Base-by-base conservation (phyloP, 2,797 vertebrate genomes). In the Harpagifer antarcticus region DNA sequence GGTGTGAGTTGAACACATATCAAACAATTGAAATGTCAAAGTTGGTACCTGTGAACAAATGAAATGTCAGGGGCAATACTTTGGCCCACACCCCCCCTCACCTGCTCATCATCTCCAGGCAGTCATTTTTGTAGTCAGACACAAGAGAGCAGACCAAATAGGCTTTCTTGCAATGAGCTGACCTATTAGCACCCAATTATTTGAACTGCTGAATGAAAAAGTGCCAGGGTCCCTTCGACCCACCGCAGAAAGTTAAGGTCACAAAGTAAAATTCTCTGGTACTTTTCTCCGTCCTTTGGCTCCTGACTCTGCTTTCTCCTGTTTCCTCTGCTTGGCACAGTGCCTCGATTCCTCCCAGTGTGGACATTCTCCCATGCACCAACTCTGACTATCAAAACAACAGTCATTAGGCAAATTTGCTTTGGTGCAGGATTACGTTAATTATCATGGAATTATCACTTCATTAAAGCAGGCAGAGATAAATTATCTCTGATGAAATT, bases 381-480 rank as follows among this genome's bases (percentile, higher is more conserved):
- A 72, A 89, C 89, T 92, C 90, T 53, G 81, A 90, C 91, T 92
- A 92, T 93, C 91, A 94, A 94, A 95, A 95, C 93, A 94, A 92
- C 91, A 92, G 93, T 93, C 92, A 95, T 95, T 94, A 94, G 91
- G 92, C 92, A 95, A 93, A 94, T 95, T 94, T 94, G 92, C 93
- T 93, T 94, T 94, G 92, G 91, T 93, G 91, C 92, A 91, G 92
- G 93, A 94, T 95, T 94, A 94, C 81, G 89, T 94, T 94, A 94
- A 95, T 95, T 94, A 95, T 95, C 86, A 82, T 85, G 87, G 92
- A 95, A 94, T 95, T 94, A 94, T 93, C 93, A 93, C 94, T 94
- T 94, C 94, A 94, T 95, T 95, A 95, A 94, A 94, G 90, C 88
- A 91, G 93, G 91, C 92, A 92, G 91, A 93, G 92, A 94, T 94